Evolutionary conservation across 2,888 invertebrate genomes (phyloP), one percentile per base, ranked within the genome.

Genomic region (Calliopum simillimum): DNA sequence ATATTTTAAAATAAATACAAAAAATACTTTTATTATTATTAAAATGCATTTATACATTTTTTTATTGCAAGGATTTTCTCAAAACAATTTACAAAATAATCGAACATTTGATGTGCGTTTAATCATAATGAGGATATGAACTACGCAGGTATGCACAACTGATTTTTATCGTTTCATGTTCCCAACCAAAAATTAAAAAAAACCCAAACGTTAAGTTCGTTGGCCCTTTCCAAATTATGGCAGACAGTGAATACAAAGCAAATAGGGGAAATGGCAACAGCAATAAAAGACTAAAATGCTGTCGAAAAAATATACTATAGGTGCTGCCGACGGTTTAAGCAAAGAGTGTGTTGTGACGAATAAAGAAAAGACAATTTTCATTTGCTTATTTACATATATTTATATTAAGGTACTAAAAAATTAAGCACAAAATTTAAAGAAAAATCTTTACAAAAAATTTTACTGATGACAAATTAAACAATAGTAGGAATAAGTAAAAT

Each of bases 121-220:
- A 61, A 47, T 61, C 46, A 61, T 43, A 64, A n/a, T 14, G 14
- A 51, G n/a, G 14, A 61, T 11, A 41, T 44, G 16, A 61, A 59
- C 43, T 41, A 43, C 61, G 23, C 61, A 61, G 44, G 61, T 23
- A 61, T 21, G 43, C 43, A 61, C 44, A 19, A 23, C 55, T 14
- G 55, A 23, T 25, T 21, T 21, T 51, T 46, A 19, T 61, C 47
- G 46, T 44, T 56, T 23, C 19, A 33, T 58, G 25, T 23, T 66
- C 21, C 16, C 46, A 56, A 23, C 58, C 44, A 53, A 55, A 44
- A 65, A 19, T 33, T n/a, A 76, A 75, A 68, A 58, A 74, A 61
- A 69, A 73, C 71, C 64, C 62, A 43, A 13, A 55, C 21, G 77
- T 77, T 77, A 80, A 81, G 81, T 80, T 81, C 81, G 81, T 82